A percentile compares a stretch with the other conserved stretches of the same genome.
phyloP scores from a whole-genome alignment of 2,797 vertebrate genomes.

The Podargus strigoides region DNA sequence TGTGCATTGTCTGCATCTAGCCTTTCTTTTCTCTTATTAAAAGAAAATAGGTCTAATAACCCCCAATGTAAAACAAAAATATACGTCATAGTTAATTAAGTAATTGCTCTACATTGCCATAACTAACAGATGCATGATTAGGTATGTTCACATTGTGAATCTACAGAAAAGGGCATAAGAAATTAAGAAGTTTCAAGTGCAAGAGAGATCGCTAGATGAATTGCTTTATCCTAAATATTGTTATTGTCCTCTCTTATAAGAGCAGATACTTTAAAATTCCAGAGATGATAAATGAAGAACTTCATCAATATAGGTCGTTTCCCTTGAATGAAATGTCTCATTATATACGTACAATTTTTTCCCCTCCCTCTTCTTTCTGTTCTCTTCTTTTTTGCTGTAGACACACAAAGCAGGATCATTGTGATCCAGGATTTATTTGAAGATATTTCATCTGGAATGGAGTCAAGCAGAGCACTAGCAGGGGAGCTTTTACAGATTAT shows the following conservation, averaged over 20 bases:
- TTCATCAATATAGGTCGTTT: constrained; percentile 71
- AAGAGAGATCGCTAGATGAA: constrained; percentile 67
- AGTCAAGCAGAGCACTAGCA: constrained; percentile 71
- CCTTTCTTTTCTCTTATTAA: constrained; percentile 3
- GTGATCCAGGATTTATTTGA: constrained; percentile 74
- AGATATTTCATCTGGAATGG: constrained; percentile 77
- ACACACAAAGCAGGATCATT: constrained; percentile 59
- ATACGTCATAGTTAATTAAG: constrained; percentile 68
- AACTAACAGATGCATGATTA: constrained; percentile 63
- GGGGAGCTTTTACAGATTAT: constrained; percentile 77
- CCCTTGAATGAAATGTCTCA: constrained; percentile 65
- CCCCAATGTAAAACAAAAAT: neutral
- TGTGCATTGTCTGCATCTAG: neutral
- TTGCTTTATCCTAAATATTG: constrained; percentile 71
- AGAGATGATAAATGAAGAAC: constrained; percentile 65
- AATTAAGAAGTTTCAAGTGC: constrained; percentile 66
- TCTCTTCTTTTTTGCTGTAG: constrained; percentile 36
- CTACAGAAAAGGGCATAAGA: constrained; percentile 56
- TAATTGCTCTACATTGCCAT: constrained; percentile 68
- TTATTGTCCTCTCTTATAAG: constrained; percentile 64
- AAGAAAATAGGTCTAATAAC: constrained; percentile 20
- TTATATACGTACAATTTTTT: neutral
- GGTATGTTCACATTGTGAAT: constrained; percentile 59
- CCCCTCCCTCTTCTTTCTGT: neutral
- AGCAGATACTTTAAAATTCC: constrained; percentile 56